phyloP scores from a whole-genome alignment of 2,888 invertebrate species.

The Lampropteryx suffumata region DNA sequence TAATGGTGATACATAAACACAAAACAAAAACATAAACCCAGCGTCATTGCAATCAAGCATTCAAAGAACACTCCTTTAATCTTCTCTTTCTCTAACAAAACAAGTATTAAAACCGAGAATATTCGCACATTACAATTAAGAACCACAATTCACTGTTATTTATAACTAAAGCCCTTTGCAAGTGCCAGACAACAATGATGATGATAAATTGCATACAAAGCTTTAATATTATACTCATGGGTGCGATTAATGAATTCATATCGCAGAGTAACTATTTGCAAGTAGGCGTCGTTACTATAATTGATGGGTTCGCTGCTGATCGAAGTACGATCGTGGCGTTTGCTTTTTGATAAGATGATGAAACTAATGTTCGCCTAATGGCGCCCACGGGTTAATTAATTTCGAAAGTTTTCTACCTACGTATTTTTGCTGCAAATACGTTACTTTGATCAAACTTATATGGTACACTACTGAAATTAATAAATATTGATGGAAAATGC shows the following conservation, averaged over 20 bases:
- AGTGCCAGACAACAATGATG: constrained; percentile 32
- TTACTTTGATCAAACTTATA: no score
- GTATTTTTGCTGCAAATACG: no score
- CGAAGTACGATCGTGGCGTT: no score
- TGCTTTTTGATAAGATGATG: no score
- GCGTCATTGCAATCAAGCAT: constrained; percentile 4
- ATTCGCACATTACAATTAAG: constrained; percentile 25
- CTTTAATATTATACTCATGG: constrained; percentile 20
- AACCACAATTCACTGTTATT: constrained; percentile 17
- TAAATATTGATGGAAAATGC: no score
- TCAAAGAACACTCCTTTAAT: not conserved
- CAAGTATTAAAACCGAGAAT: constrained; percentile 11
- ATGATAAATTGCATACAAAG: constrained; percentile 34
- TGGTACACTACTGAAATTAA: no score
- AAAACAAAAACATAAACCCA: not conserved
- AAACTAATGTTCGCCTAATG: no score
- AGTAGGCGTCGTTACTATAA: not conserved
- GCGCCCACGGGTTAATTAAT: no score
- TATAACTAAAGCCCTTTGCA: constrained; percentile 18
- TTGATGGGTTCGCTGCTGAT: no score
- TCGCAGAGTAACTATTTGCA: constrained; percentile 2
- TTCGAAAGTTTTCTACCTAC: no score
- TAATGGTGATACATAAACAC: not conserved
- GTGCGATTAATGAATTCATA: constrained; percentile 23
- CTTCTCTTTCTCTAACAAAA: constrained; percentile 11